These are phyloP conservation scores for Ommatoiulus sabulosus DNA, from an alignment of 2,888 invertebrate species.

Conservation along the genomic window DNA sequence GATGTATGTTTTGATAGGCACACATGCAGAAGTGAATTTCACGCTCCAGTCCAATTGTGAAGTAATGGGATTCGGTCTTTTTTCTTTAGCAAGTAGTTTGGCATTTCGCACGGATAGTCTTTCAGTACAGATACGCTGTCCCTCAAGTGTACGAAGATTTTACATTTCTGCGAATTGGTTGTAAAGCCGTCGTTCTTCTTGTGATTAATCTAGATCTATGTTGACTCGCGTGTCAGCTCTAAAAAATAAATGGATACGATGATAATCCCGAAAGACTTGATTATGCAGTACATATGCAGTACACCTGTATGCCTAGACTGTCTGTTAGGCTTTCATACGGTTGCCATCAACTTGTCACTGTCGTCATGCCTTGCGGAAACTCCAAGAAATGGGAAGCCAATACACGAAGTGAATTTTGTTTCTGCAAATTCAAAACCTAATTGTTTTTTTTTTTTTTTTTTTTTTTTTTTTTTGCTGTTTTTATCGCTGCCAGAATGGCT, in stretches of 20 bases:
- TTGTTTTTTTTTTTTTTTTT: too few relatives aligned
- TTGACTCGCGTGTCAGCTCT: neutral
- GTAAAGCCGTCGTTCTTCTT: neutral
- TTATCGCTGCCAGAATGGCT: too few relatives aligned
- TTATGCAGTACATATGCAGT: neutral
- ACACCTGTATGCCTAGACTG: neutral
- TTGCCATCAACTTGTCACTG: neutral
- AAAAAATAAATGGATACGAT: neutral
- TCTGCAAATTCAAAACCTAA: neutral
- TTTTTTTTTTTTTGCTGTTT: too few relatives aligned
- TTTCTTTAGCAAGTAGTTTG: neutral
- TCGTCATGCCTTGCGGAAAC: neutral
- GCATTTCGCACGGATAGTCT: neutral
- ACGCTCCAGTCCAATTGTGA: neutral
- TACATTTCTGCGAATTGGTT: neutral
- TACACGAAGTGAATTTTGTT: neutral
- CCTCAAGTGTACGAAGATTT: neutral
- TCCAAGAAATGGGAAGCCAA: neutral
- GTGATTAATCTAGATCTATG: neutral
- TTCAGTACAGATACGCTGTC: neutral
- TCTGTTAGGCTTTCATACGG: neutral
- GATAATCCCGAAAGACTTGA: conserved; percentile 3
- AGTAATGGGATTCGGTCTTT: neutral
- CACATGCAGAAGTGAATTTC: neutral
- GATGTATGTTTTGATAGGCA: neutral